Conservation (phyloP, 2,888 invertebrate genomes). For the Drosophila diplacantha region DNA sequence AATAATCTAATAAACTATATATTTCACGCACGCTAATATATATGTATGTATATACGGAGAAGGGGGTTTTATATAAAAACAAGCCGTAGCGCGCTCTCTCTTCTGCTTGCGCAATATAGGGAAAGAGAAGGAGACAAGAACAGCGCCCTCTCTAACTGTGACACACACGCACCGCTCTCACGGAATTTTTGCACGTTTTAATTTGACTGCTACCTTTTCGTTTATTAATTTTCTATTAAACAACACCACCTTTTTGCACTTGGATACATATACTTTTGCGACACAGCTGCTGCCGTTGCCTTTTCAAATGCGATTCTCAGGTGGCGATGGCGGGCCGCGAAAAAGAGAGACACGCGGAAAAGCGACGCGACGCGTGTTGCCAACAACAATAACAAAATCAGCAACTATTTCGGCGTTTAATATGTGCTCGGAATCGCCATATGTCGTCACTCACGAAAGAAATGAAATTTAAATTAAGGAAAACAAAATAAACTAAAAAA, state of each 20-base stretch:
- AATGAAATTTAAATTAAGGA: conserved; percentile 18
- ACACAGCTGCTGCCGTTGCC: conserved; percentile 24
- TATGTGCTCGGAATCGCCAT: conserved; percentile 17
- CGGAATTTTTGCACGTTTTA: conserved; percentile 36
- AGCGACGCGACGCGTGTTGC: conserved; percentile 17
- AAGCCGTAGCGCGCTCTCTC: conserved; percentile 27
- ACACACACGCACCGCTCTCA: conserved; percentile 34
- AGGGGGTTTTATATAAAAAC: conserved; percentile 25
- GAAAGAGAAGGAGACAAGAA: conserved; percentile 47
- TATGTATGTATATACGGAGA: neutral
- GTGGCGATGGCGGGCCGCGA: conserved; percentile 17
- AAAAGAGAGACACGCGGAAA: conserved; percentile 20
- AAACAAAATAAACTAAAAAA: conserved; percentile 18
- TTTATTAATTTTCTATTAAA: conserved; percentile 35
- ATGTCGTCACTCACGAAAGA: conserved; percentile 38
- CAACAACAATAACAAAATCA: conserved; percentile 11
- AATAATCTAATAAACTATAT: conserved; percentile 29
- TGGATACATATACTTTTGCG: conserved; percentile 15
- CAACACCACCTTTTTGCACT: conserved; percentile 38
- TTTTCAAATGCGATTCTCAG: conserved; percentile 20
- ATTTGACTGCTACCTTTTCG: conserved; percentile 16
- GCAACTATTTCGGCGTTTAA: conserved; percentile 2
- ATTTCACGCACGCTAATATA: conserved; percentile 22
- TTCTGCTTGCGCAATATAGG: conserved; percentile 65
- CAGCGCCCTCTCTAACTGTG: conserved; percentile 25